Percentiles rank a stretch among this genome's conserved stretches.
Evolutionary conservation across 2,888 invertebrate genomes (phyloP).

Genomic region (Drosophila vallismaia): DNA sequence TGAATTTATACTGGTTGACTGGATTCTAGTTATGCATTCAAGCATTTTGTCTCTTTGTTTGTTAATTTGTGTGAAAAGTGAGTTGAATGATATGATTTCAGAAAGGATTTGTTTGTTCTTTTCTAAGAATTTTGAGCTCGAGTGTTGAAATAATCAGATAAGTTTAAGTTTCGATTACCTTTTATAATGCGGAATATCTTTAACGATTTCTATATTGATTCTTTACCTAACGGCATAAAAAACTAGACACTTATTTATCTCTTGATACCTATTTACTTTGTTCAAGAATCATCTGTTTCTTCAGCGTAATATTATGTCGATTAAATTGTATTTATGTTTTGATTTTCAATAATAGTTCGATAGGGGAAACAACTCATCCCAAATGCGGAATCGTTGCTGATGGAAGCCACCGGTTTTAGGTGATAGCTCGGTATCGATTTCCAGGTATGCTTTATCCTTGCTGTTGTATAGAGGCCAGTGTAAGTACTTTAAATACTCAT

Average conservation of each 20-base stretch:
- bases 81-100: not conserved
- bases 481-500: constrained; percentile 68
- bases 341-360: constrained; percentile 32
- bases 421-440: constrained; percentile 74
- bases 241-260: too few species aligned
- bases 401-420: constrained; percentile 67
- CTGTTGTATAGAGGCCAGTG: constrained; percentile 72
- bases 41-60: constrained; percentile 28
- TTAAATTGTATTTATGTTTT: not conserved
- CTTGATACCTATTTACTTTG: too few species aligned
- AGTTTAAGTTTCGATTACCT: too few species aligned
- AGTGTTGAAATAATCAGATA: not conserved
- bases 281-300: too few species aligned
- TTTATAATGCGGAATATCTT: too few species aligned
- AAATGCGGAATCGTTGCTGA: constrained; percentile 63
- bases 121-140: too few species aligned
- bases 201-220: too few species aligned
- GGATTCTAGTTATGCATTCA: constrained; percentile 14
- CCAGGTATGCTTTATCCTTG: constrained; percentile 69
- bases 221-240: too few species aligned
- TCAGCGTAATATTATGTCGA: too few species aligned
- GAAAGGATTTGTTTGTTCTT: too few species aligned
- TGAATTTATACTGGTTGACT: constrained; percentile 1
- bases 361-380: constrained; percentile 69
- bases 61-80: constrained; percentile 10